A percentile compares a stretch with the other conserved stretches of the same genome.
These are phyloP conservation scores for Schizotus pectinicornis DNA, from an alignment of 2,888 invertebrate species.

Conservation along the genomic window DNA sequence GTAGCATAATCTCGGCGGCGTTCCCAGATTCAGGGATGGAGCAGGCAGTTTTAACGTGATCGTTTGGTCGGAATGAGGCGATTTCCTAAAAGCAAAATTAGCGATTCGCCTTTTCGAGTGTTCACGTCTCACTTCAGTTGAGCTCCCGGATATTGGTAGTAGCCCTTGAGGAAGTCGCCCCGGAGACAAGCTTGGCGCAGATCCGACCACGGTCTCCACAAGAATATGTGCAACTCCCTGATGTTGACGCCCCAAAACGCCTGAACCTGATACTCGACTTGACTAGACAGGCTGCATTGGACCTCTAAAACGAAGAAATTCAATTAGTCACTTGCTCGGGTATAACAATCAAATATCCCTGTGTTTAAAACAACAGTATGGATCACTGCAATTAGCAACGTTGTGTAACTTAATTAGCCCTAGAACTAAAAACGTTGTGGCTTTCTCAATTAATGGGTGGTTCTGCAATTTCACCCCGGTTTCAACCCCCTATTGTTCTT, in stretches of 20 bases:
- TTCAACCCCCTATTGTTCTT: too few species aligned
- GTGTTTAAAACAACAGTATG: not conserved
- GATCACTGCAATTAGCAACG: too few species aligned
- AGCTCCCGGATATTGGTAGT: slow-evolving; percentile 55
- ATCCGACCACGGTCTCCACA: slow-evolving; percentile 75
- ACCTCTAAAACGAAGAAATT: slow-evolving; percentile 66
- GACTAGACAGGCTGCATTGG: slow-evolving; percentile 75
- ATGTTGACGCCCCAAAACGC: slow-evolving; percentile 83
- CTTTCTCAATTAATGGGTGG: too few species aligned
- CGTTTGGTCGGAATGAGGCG: slow-evolving; percentile 70
- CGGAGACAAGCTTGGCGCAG: slow-evolving; percentile 68
- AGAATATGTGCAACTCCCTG: slow-evolving; percentile 74
- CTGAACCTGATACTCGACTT: slow-evolving; percentile 75
- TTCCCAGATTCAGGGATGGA: slow-evolving; percentile 70
- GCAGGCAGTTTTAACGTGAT: slow-evolving; percentile 68
- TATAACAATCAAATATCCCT: not conserved
- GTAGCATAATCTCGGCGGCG: slow-evolving; percentile 77
- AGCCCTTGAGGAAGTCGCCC: slow-evolving; percentile 64
- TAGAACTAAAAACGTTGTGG: too few species aligned
- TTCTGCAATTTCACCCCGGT: too few species aligned
- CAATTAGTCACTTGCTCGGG: slow-evolving; percentile 8
- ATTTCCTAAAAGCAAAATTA: slow-evolving; percentile 61
- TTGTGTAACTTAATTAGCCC: too few species aligned
- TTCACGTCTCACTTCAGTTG: slow-evolving; percentile 48
- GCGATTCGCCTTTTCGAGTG: not conserved